Evolutionary conservation across 2,113 vertebrate genomes (phyloP), one percentile per base, ranked within the genome.

Genomic region (Myotis lucifugus): DNA sequence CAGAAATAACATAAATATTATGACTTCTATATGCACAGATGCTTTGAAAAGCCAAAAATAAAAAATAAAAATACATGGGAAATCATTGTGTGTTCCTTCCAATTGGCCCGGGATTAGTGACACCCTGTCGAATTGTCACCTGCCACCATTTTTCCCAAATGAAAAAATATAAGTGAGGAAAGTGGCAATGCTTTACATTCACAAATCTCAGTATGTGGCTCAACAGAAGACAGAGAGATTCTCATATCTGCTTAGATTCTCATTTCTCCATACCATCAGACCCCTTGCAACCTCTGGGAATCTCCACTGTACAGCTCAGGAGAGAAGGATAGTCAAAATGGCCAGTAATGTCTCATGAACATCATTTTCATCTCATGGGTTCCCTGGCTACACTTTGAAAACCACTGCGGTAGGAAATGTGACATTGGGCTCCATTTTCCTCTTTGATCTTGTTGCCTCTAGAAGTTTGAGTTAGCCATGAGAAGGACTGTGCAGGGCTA

Each of bases 11-110:
- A 5, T 3, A 9, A 21, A 46, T 64, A 46, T 70, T 18, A 1
- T 72, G 70, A 69, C 27, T 69, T 94, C 42, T 59, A 17, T 5
- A 52, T 78, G 9, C 61, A 23, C 23, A 83, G 59, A 72, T 25
- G 25, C 54, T 92, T 82, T 85, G 73, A 70, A 85, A 95, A 95
- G 56, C 3, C 59, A 90, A 91, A 78, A 52, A 5, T 5, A 10
- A 95, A 67, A 56, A 50, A 29, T 19, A 14, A 1, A 34, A 19
- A 85, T 37, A 15, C 5, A 46, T 1, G 21, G 21, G 48, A 59
- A 85, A 73, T 34, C 32, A 29, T 27, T 6, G 0, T 19, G 3
- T 29, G 40, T 8, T n/a, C n/a, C 50, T 59, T 59, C 42, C 34
- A 8, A 32, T 19, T 70, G 52, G 8, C 48, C 79, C 46, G 3